A percentile compares a stretch with the other conserved stretches of the same genome.
Conservation (phyloP, 2,888 invertebrate genomes). For the Clepsis dumicolana region DNA sequence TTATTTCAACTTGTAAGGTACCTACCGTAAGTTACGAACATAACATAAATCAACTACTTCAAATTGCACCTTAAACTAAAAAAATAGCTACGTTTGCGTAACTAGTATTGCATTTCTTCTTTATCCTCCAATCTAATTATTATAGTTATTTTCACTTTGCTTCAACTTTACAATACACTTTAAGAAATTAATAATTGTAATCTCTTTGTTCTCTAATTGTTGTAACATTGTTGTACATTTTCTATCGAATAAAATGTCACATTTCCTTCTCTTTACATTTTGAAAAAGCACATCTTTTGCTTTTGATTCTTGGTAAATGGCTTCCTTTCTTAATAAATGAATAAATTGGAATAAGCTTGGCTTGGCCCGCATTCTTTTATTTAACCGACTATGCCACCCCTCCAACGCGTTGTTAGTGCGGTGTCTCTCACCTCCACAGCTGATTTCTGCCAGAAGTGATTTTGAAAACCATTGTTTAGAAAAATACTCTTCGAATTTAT, state of each 20-base stretch:
- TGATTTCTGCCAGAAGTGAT: conserved; percentile 21
- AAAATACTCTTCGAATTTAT: conserved; percentile 23
- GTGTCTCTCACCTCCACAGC: conserved; percentile 21
- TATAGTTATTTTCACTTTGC: conserved; percentile 21
- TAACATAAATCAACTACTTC: not conserved
- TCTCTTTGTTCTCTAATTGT: conserved; percentile 23
- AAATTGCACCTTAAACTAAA: too few species aligned
- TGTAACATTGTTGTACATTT: conserved; percentile 26
- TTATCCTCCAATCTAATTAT: conserved; percentile 23
- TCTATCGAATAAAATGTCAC: conserved; percentile 21
- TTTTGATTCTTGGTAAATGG: conserved; percentile 29
- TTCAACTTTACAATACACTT: conserved; percentile 31
- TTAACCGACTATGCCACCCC: conserved; percentile 29
- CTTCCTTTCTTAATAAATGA: conserved; percentile 29
- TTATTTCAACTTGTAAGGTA: not conserved
- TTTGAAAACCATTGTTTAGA: conserved; percentile 22
- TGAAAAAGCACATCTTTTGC: too few species aligned
- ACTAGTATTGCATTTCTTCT: not conserved
- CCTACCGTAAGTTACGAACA: not conserved
- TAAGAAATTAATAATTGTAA: conserved; percentile 19
- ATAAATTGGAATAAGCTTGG: conserved; percentile 29
- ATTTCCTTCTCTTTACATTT: too few species aligned
- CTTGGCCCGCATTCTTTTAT: conserved; percentile 30
- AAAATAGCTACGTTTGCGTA: too few species aligned
- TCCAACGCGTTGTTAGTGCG: conserved; percentile 23